These are phyloP conservation scores for Tubulanus polymorphus DNA, from an alignment of 2,888 invertebrate genomes.

Conservation along the genomic window DNA sequence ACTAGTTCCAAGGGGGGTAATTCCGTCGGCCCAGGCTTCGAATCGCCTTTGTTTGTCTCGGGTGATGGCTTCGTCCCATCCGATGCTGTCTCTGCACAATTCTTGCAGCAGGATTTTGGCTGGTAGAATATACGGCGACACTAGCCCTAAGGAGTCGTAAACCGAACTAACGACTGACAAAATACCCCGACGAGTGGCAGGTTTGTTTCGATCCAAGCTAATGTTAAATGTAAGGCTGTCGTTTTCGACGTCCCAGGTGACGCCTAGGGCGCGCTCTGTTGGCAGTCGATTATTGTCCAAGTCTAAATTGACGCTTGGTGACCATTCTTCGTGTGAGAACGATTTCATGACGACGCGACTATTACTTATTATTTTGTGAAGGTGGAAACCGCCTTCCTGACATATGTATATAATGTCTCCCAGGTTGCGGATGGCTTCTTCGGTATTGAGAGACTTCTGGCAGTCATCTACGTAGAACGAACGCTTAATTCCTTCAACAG, in stretches of 20 bases:
- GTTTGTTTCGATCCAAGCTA: neutral
- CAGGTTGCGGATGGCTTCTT: too few relatives aligned
- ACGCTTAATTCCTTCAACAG: neutral
- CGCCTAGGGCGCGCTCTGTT: conserved; percentile 10
- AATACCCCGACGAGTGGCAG: conserved; percentile 12
- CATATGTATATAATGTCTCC: too few relatives aligned
- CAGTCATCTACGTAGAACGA: conserved; percentile 12
- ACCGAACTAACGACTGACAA: conserved; percentile 15
- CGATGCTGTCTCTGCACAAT: conserved; percentile 6
- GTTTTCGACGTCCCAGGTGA: conserved; percentile 10
- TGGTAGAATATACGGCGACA: conserved; percentile 12
- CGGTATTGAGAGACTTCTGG: conserved; percentile 1
- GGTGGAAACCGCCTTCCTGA: conserved; percentile 7
- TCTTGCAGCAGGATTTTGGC: conserved; percentile 10
- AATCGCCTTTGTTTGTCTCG: neutral
- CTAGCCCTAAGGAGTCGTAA: conserved; percentile 16
- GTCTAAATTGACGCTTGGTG: too few relatives aligned
- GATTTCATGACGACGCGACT: conserved; percentile 6
- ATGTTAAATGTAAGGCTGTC: conserved; percentile 13
- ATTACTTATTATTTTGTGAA: conserved; percentile 9
- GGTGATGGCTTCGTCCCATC: conserved; percentile 15
- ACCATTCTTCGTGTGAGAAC: conserved; percentile 9
- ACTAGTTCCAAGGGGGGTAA: neutral
- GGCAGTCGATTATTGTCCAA: too few relatives aligned
- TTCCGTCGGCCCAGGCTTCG: neutral